Percentiles rank a stretch among this genome's conserved stretches.
Evolutionary conservation across 2,888 invertebrate species (phyloP).

Genomic region (Ophion slaviceki): DNA sequence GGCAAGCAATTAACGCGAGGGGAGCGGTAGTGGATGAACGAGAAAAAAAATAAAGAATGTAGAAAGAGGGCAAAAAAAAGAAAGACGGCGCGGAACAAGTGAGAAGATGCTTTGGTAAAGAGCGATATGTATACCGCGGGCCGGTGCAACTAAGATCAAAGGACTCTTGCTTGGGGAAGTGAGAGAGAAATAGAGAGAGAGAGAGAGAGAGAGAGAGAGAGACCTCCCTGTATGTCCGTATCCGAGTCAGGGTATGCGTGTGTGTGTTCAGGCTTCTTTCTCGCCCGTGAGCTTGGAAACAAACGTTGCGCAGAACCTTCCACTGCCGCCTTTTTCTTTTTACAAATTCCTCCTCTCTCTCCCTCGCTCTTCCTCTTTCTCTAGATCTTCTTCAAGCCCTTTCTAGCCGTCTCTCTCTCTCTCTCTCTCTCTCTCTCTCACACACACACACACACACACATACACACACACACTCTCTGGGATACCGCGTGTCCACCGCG

Average conservation of each 20-base stretch:
- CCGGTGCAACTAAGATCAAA: conserved; percentile 63
- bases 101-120: conserved; percentile 16
- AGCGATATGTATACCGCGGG: conserved; percentile 41
- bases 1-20: conserved; percentile 40
- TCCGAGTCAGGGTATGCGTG: not conserved
- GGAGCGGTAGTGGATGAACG: not conserved
- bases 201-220: not conserved
- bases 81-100: not conserved
- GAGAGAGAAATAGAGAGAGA: not conserved
- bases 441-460: too few species aligned
- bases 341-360: conserved; percentile 6
- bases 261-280: conserved; percentile 41
- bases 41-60: not conserved
- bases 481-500: conserved; percentile 12
- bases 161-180: conserved; percentile 59
- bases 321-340: conserved; percentile 10
- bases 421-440: too few species aligned
- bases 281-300: conserved; percentile 57
- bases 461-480: too few species aligned
- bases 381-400: too few species aligned
- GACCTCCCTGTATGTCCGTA: conserved; percentile 26
- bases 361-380: conserved; percentile 19
- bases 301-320: conserved; percentile 50
- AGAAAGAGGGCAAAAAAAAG: conserved; percentile 5
- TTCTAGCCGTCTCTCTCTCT: too few species aligned